A percentile compares a stretch with the other conserved stretches of the same genome.
These are phyloP conservation scores for Odontamblyopus lacepedii DNA, from an alignment of 2,797 vertebrate species.

Conservation along the genomic window DNA sequence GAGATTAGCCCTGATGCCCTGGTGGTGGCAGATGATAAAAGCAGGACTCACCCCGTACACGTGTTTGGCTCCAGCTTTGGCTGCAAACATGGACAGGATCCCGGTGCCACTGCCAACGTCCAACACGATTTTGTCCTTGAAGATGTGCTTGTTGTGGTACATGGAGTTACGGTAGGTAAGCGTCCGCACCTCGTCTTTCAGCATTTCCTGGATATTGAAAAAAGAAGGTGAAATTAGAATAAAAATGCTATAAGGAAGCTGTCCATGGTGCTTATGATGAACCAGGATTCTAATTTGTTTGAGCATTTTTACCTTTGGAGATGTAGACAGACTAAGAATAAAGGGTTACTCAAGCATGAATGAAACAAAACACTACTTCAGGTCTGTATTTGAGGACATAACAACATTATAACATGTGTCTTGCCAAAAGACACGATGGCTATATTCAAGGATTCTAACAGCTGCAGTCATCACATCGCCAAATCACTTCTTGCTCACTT, in stretches of 20 bases:
- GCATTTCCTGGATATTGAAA: slow-evolving; percentile 86
- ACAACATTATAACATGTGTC: too few relatives aligned
- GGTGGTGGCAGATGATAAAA: slow-evolving; percentile 21
- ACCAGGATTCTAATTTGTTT: background rate
- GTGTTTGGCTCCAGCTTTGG: slow-evolving; percentile 96
- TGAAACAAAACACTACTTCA: too few relatives aligned
- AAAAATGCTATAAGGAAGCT: background rate
- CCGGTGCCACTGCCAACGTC: slow-evolving; percentile 97
- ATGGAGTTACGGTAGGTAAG: slow-evolving; percentile 97
- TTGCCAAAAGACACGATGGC: background rate
- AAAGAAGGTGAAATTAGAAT: background rate
- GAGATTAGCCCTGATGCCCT: slow-evolving; percentile 17
- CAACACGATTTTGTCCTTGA: slow-evolving; percentile 96
- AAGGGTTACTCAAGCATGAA: too few relatives aligned
- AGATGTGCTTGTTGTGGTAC: slow-evolving; percentile 99
- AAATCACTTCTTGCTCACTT: background rate
- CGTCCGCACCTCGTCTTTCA: slow-evolving; percentile 96
- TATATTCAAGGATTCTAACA: background rate
- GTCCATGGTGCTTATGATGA: background rate
- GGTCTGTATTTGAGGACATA: too few relatives aligned
- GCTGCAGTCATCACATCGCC: background rate
- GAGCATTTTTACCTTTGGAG: too few relatives aligned
- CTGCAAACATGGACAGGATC: slow-evolving; percentile 98
- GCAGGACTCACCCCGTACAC: slow-evolving; percentile 91
- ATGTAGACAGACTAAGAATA: too few relatives aligned